Conservation (phyloP, 2,113 vertebrate species). For the Aphyosemion australe region DNA sequence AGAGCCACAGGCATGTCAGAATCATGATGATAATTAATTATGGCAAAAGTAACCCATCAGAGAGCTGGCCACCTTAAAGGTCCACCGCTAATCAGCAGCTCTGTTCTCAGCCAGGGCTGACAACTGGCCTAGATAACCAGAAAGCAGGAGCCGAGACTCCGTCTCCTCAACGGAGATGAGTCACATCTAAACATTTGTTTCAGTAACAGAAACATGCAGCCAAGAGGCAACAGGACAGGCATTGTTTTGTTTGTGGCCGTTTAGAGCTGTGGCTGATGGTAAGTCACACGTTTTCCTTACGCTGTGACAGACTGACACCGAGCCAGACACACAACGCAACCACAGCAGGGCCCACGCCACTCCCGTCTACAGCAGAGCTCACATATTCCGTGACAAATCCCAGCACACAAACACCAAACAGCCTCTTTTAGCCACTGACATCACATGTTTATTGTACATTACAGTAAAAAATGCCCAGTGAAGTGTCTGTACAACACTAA, state of each 20-base stretch:
- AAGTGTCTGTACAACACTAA: conserved; percentile 27
- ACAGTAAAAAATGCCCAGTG: conserved; percentile 17
- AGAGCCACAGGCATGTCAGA: conserved; percentile 37
- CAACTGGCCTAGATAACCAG: conserved; percentile 70
- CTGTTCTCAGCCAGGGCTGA: conserved; percentile 53
- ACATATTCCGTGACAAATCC: conserved; percentile 24
- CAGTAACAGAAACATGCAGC: not conserved
- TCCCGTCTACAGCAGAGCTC: conserved; percentile 8
- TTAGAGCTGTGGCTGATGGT: conserved; percentile 10
- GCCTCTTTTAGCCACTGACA: not conserved
- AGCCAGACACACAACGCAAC: conserved; percentile 11
- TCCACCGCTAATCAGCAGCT: conserved; percentile 64
- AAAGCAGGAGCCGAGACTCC: conserved; percentile 53
- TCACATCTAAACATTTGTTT: conserved; percentile 38
- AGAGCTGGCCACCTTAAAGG: conserved; percentile 69
- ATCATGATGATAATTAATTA: conserved; percentile 69
- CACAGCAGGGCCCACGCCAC: not conserved
- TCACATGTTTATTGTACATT: conserved; percentile 4
- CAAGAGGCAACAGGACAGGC: conserved; percentile 18
- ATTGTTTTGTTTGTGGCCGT: conserved; percentile 30
- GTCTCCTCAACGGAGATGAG: conserved; percentile 40
- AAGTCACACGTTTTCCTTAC: conserved; percentile 23
- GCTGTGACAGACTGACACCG: conserved; percentile 19
- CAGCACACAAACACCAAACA: not conserved
- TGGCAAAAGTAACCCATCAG: conserved; percentile 66